These are phyloP conservation scores for Erebia ligea DNA, from an alignment of 2,888 invertebrate species.

Conservation along the genomic window DNA sequence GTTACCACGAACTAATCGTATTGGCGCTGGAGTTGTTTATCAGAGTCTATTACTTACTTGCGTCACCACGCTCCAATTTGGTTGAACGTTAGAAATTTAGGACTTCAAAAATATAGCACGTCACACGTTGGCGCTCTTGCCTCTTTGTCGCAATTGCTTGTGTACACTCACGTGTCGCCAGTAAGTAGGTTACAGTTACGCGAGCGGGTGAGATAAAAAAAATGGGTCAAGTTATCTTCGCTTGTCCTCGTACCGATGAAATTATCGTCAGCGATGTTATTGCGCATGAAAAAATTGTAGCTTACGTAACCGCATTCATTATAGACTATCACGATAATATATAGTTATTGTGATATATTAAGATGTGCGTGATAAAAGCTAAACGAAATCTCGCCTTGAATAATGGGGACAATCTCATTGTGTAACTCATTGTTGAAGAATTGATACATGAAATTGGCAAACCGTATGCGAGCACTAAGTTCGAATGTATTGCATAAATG, in stretches of 20 bases:
- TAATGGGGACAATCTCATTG: constrained; percentile 28
- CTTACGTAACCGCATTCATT: constrained; percentile 61
- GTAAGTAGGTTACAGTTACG: constrained; percentile 77
- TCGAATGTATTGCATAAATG: constrained; percentile 15
- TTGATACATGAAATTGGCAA: constrained; percentile 26
- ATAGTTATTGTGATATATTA: constrained; percentile 17
- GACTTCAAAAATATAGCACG: constrained; percentile 46
- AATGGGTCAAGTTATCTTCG: constrained; percentile 82
- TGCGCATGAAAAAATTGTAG: constrained; percentile 67
- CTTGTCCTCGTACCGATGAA: constrained; percentile 78
- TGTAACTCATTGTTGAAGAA: constrained; percentile 23
- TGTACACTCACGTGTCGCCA: constrained; percentile 61
- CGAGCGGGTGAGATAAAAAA: constrained; percentile 75
- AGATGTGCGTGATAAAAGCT: constrained; percentile 19
- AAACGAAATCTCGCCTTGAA: constrained; percentile 25
- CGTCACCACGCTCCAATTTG: constrained; percentile 1
- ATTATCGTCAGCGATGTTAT: constrained; percentile 69
- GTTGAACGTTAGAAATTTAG: constrained; percentile 46
- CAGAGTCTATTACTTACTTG: not conserved
- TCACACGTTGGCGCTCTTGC: constrained; percentile 51
- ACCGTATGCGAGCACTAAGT: constrained; percentile 9
- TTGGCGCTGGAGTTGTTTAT: not conserved
- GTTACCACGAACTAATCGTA: constrained; percentile 1
- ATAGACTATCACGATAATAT: constrained; percentile 24
- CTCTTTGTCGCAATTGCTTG: constrained; percentile 57